Evolutionary conservation across 2,888 invertebrate genomes (phyloP).

Genomic region (Pharmacophagus antenor): DNA sequence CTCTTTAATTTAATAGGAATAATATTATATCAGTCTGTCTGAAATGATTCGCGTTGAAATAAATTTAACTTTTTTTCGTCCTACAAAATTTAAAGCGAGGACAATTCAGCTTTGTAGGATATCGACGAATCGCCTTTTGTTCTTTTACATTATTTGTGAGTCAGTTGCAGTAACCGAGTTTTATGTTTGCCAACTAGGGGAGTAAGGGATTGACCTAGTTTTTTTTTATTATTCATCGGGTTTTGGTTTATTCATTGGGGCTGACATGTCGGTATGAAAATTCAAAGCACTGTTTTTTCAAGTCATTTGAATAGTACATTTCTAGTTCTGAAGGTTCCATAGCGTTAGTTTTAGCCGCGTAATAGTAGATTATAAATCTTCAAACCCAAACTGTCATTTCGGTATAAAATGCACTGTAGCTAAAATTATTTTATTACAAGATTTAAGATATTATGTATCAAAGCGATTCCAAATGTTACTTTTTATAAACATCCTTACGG

Average conservation of each 20-base stretch:
- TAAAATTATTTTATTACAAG: too few species aligned
- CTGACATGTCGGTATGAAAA: conserved; percentile 23
- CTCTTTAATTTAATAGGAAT: too few species aligned
- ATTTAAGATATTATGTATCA: too few species aligned
- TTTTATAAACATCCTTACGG: too few species aligned
- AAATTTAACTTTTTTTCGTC: not conserved
- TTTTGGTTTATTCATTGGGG: conserved; percentile 15
- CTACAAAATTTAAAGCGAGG: conserved; percentile 11
- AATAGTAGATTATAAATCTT: too few species aligned
- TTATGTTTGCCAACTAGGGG: conserved; percentile 26
- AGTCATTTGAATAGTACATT: not conserved
- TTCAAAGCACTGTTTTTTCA: not conserved
- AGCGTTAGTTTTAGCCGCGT: too few species aligned
- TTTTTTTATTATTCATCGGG: conserved; percentile 17
- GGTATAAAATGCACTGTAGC: too few species aligned
- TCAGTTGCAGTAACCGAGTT: conserved; percentile 27
- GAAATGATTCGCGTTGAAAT: too few species aligned
- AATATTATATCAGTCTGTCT: too few species aligned
- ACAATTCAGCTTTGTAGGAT: conserved; percentile 16
- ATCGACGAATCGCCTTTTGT: conserved; percentile 25
- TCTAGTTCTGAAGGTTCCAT: too few species aligned
- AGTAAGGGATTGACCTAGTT: conserved; percentile 25
- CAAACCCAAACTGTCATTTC: too few species aligned
- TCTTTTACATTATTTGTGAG: conserved; percentile 29
- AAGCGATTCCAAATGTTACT: too few species aligned